Base-by-base conservation (phyloP, 2,113 vertebrate genomes). In the Pseudolaguvia tuberculata region DNA sequence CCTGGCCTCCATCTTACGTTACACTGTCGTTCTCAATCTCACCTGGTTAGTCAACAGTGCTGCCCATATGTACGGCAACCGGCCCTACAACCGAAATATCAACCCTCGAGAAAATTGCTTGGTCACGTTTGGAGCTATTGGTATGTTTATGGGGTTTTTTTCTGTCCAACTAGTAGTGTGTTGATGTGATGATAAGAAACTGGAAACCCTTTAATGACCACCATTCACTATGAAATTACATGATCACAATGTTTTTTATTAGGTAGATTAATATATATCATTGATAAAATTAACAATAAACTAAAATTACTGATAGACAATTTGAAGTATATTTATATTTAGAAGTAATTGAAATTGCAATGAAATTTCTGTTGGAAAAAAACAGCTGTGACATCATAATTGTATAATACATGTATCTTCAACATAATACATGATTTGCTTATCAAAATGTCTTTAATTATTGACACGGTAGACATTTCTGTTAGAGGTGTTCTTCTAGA, bases 1-100 rank as follows among this genome's bases (percentile, higher is more conserved):
- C 83, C 80, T 94, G 56, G 90, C 91, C 21, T 87, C 90, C 13
- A 87, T 94, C 72, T 89, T 94, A 4, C 86, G 90, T 5, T 93
- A 93, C 47, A 89, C 90, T 42, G 48, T 93, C 58, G 89, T 90
- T 14, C 91, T 94, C 77, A 92, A 90, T 0, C 80, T 90, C 69
- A 80, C 84, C 65, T 94, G 92, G 92, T 83, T 93, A 83, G 91
- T 93, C 79, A 93, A 93, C 84, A 93, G 92, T 0, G 90, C 87
- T 0, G 92, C 91, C 17, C 91, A 93, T 86, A 90, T 92, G 92
- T 93, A 92, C 0, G 90, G 92, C 78, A 93, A 91, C 75, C 85
- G 87, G 27, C 92, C 92, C 47, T 93, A 93, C 0, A 87, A 93
- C 88, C 90, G 84, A 81, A 27, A 76, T 78, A 92, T 92, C 88